Conservation (phyloP, 2,888 invertebrate species). For the Volucella zonaria region DNA sequence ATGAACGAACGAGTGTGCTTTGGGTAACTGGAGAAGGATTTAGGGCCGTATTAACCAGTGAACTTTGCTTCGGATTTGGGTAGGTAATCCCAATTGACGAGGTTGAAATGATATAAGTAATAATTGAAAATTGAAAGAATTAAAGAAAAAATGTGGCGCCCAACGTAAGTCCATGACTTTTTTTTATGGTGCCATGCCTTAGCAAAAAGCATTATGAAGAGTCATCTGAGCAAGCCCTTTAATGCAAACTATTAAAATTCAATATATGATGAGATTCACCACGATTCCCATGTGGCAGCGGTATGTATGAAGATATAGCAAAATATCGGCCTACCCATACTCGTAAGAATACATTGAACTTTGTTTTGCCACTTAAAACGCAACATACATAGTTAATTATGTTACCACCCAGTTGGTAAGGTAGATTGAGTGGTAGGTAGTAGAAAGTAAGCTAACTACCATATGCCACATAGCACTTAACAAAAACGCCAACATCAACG, state of each 20-base stretch:
- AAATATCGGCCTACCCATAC: not conserved
- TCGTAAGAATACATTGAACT: slow-evolving; percentile 50
- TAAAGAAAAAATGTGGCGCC: slow-evolving; percentile 32
- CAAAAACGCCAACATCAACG: slow-evolving; percentile 56
- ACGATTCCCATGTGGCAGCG: too few relatives aligned
- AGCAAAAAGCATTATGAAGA: too few relatives aligned
- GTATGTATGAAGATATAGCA: too few relatives aligned
- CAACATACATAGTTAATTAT: slow-evolving; percentile 69
- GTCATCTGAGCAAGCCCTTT: too few relatives aligned
- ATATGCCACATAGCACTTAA: slow-evolving; percentile 15
- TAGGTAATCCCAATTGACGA: slow-evolving; percentile 8
- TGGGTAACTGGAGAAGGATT: not conserved
- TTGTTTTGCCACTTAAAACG: slow-evolving; percentile 69
- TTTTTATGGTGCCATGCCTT: too few relatives aligned
- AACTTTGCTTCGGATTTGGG: not conserved
- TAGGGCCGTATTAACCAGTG: not conserved
- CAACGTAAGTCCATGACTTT: not conserved
- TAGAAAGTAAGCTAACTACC: not conserved
- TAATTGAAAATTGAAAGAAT: slow-evolving; percentile 58
- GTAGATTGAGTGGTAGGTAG: not conserved
- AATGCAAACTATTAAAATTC: too few relatives aligned
- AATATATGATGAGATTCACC: too few relatives aligned
- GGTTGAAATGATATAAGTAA: slow-evolving; percentile 12
- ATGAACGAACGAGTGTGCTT: not conserved
- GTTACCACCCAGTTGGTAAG: not conserved